These are phyloP conservation scores for Luscinia luscinia DNA, from an alignment of 2,797 vertebrate genomes.

Conservation along the genomic window DNA sequence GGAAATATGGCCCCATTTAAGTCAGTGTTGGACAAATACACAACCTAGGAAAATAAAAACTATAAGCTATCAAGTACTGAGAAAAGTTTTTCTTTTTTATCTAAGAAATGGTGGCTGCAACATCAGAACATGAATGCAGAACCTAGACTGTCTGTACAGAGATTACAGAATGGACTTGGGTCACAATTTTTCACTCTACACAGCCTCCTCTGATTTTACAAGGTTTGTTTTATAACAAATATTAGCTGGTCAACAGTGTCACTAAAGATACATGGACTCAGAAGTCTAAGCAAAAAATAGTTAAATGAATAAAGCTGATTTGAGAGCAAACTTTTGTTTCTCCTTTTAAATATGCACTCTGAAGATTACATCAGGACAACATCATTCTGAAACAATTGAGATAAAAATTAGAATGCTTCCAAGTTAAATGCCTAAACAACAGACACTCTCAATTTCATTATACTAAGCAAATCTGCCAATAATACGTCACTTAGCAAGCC, in stretches of 20 bases:
- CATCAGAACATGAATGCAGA: not conserved
- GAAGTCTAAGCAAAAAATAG: not conserved
- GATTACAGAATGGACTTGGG: not conserved
- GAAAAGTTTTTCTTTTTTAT: not conserved
- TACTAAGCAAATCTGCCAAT: not conserved
- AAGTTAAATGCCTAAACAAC: not conserved
- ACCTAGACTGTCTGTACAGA: not conserved
- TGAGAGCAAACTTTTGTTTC: not conserved
- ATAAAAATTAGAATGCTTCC: not conserved
- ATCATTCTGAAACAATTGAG: not conserved
- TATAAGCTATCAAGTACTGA: not conserved
- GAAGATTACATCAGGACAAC: not conserved
- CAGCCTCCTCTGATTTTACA: not conserved
- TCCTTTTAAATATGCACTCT: not conserved
- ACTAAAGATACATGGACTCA: not conserved
- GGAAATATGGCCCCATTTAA: not conserved
- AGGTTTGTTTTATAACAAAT: not conserved
- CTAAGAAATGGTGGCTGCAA: not conserved
- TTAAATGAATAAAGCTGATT: not conserved
- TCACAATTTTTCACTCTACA: not conserved
- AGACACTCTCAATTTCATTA: not conserved
- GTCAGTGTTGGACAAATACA: not conserved
- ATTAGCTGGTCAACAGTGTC: not conserved
- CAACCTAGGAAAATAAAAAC: not conserved
- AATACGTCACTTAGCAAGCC: not conserved